Base-by-base conservation (phyloP, 1,140 invertebrate genomes). In the Himalopsyche phryganea region DNA sequence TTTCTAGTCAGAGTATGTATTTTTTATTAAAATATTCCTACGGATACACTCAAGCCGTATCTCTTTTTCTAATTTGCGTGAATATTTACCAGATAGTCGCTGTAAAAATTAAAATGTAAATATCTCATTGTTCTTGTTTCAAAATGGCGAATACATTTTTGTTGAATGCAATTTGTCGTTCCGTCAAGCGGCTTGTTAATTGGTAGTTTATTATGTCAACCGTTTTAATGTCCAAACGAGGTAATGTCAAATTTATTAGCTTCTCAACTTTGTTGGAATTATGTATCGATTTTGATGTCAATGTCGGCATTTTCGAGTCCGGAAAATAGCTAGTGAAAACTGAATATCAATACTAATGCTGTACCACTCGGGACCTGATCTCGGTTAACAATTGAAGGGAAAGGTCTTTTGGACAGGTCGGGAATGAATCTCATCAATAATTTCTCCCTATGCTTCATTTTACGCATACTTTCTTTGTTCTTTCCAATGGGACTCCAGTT, bases 1-100 rank as follows among this genome's bases (percentile, higher is more conserved):
- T 82, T 77, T 83, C 82, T 80, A 84, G 81, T 80, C 83, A 84
- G 81, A 84, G 83, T 85, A 82, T 79, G 82, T 83, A 77, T 76
- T 71, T 69, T 70, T 72, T 72, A 69, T 68, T 66, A 70, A 64
- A 63, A 65, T 65, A 58, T 45, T 65, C 68, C 56, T 48, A 61
- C 68, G 66, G 49, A 35, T 45, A 51, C 60, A 56, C 51, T 52
- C 66, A 58, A 60, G 61, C 49, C 44, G 51, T 58, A 67, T 64
- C 67, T 66, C 67, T 67, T 66, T 66, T 23, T 20, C 61, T 66
- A 65, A 68, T 69, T 63, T 57, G 65, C 67, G 58, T 58, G 65
- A 63, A 66, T 62, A 67, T 54, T 35, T 41, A 19, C 67, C 67
- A 63, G 68, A 66, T 68, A 67, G 70, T 69, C 67, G 66, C 35